Base-by-base conservation (phyloP, 2,113 vertebrate species). In the Cryptomyrus ogoouensis region DNA sequence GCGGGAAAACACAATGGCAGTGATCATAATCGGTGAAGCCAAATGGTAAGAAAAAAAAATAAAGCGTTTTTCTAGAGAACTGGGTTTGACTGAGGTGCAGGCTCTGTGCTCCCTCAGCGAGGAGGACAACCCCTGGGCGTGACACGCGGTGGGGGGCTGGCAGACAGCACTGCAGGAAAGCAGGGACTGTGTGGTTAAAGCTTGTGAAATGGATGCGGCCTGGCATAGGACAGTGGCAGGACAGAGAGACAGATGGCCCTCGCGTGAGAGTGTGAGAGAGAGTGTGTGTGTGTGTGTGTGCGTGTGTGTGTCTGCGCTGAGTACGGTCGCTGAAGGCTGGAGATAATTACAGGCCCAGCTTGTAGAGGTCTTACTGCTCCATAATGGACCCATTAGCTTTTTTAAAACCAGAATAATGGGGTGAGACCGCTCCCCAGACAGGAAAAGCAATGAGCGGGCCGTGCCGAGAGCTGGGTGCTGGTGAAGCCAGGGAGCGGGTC, bases 361-460 rank as follows among this genome's bases (percentile, higher is more conserved):
- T 83, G 74, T 46, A 88, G 87, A 83, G 27, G 74, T 53, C 88
- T 50, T 42, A 83, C 88, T 83, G 70, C 74, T 89, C 88, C 47
- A 52, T 83, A 89, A 80, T 80, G 88, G 47, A 66, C 74, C 88
- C 74, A 89, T 89, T 89, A 80, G 70, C 70, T 53, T 52, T 56
- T 80, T 89, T n/a, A 83, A 89, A 88, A 50, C n/a, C 70, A 80
- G 74, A 83, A 89, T 42, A 89, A 89, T 89, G 35, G 70, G 70
- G 35, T 50, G 39, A 4, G 56, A 53, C 50, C 13, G 50, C 31
- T 52, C 85, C 85, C 85, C 50, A n/a, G 85, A 87, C 85, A 53
- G 87, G 19, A 88, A 44, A 35, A 46, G 5, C 47, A 19, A 62
- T 88, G 87, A 44, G 35, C n/a, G 13, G 49, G 12, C 13, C 49